These are phyloP conservation scores for Tiphia femorata DNA, from an alignment of 2,888 invertebrate species.

Conservation along the genomic window DNA sequence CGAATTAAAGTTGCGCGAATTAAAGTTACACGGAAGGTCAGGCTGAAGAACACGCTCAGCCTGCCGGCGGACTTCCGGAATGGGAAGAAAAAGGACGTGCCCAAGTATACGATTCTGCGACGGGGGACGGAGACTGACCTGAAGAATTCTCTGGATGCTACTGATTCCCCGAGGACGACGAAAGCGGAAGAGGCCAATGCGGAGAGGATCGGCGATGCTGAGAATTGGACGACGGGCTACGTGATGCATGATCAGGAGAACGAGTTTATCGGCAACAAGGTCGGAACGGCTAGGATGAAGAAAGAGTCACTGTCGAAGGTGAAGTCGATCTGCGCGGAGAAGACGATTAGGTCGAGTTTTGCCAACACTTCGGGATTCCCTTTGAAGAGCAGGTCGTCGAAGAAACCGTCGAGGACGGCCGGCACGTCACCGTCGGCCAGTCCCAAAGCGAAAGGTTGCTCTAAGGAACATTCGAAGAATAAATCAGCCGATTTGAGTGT, in stretches of 20 bases:
- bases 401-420: not conserved
- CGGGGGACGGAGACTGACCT: constrained; percentile 2
- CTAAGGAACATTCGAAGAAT: not conserved
- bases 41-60: constrained; percentile 18
- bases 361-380: no score
- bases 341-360: not conserved
- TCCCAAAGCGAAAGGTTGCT: not conserved
- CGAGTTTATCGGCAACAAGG: not conserved
- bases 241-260: not conserved
- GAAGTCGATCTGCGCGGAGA: not conserved
- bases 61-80: constrained; percentile 18
- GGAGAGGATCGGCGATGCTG: not conserved
- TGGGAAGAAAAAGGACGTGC: constrained; percentile 11
- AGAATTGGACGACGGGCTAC: not conserved
- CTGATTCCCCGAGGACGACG: not conserved
- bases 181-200: not conserved
- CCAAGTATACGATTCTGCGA: constrained; percentile 30
- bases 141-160: not conserved
- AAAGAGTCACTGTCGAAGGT: not conserved
- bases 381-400: not conserved
- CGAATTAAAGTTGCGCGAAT: no score
- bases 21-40: constrained; percentile 22
- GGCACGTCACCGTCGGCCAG: not conserved
- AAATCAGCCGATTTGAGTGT: not conserved
- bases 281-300: not conserved